Base-by-base conservation (phyloP, 2,888 invertebrate genomes). In the Leptogaster cylindrica region DNA sequence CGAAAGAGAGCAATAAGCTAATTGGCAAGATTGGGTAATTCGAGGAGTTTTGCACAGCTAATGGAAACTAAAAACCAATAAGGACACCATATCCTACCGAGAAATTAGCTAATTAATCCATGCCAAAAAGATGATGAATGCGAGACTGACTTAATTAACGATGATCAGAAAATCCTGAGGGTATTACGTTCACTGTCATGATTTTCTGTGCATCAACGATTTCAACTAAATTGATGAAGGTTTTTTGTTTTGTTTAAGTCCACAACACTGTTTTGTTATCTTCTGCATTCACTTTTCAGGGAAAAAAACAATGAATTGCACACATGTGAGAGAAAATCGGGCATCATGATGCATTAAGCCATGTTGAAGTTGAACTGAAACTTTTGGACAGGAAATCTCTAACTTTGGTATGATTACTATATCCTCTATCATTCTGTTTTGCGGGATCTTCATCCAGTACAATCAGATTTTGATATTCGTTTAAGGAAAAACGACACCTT, bases 391-490 rank as follows among this genome's bases (percentile, higher is more conserved):
- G 27, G 28, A 51, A 51, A 51, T 51, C 18, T 28, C 16, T 18
- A 10, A 31, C 18, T 36, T 36, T 23, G 18, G 41, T 41, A 18
- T 16, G 41, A 41, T 10, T 41, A 6, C 14, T 14, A 18, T 41
- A 3, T 16, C 41, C 41, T n/a, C 8, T 39, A 55, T 55, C 36
- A 55, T 55, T 20, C 39, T 23, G 18, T 20, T 23, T 14, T 39
- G 12, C 20, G 23, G 41, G 16, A 28, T 23, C 23, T 36, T 23
- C 55, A 55, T 36, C 33, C 39, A 18, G 14, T 23, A 55, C 39
- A 12, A 55, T 36, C 55, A 55, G 33, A 55, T 55, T 36, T 55
- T 31, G n/a, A 14, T 33, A 55, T 55, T 36, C 20, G 55, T 27
- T 12, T 8, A 10, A 31, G 10, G 6, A 36, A 55, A 55, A 55